Evolutionary conservation across 2,113 vertebrate species (phyloP).

Genomic region (Centropristis striata): DNA sequence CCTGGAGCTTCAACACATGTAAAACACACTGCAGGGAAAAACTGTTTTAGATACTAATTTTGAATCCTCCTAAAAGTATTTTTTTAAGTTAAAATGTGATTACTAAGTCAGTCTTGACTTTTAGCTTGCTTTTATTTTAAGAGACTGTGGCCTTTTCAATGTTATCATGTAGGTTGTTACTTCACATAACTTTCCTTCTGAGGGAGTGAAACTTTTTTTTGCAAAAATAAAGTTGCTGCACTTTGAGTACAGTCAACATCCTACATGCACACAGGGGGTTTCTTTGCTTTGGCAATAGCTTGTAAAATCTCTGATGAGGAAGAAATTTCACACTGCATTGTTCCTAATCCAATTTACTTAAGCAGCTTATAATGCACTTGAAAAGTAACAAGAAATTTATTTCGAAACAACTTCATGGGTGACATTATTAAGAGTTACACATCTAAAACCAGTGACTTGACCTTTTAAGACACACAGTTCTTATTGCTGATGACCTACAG

Average conservation of each 20-base stretch:
- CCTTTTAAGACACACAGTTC: constrained; percentile 3
- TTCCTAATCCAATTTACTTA: constrained; percentile 33
- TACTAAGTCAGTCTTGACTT: background rate
- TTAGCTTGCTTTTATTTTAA: background rate
- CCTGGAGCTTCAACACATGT: too few species aligned
- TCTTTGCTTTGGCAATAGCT: background rate
- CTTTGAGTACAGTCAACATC: background rate
- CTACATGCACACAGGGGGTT: background rate
- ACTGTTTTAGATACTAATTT: background rate
- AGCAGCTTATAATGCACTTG: constrained; percentile 13
- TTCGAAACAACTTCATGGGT: background rate
- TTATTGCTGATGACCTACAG: background rate
- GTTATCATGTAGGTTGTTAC: background rate
- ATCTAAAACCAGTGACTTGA: background rate
- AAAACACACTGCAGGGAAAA: background rate
- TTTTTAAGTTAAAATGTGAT: background rate
- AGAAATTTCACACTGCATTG: constrained; percentile 19
- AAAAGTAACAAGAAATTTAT: background rate
- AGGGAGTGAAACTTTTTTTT: background rate
- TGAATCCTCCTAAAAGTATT: background rate
- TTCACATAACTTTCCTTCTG: background rate
- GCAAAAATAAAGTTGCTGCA: background rate
- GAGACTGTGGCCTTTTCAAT: background rate
- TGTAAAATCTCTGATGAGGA: constrained; percentile 16
- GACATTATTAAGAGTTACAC: background rate